phyloP scores from a whole-genome alignment of 1,140 invertebrate species.

The Nixonia krombeini region DNA sequence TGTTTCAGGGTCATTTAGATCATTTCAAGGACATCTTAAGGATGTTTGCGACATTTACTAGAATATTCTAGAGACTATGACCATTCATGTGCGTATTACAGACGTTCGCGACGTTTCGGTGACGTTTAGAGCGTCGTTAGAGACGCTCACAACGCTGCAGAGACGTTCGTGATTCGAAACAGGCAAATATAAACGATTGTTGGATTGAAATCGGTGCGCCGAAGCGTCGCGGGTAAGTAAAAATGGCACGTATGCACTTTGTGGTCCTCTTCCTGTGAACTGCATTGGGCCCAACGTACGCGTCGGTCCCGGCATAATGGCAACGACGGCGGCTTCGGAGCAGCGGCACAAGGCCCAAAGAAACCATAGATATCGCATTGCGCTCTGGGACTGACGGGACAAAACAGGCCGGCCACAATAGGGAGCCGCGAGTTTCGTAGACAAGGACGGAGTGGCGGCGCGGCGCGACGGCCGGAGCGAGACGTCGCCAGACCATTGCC shows the following conservation, averaged over 20 bases:
- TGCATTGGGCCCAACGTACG: constrained; percentile 3
- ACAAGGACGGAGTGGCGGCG: constrained; percentile 35
- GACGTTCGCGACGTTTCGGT: too few species aligned
- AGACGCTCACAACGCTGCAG: too few species aligned
- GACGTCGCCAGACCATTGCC: constrained; percentile 41
- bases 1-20: too few species aligned
- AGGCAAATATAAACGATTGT: too few species aligned
- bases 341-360: constrained; percentile 56
- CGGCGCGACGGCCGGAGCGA: constrained; percentile 33
- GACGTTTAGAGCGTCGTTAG: too few species aligned
- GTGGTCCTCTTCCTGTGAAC: constrained; percentile 18
- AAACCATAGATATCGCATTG: constrained; percentile 70
- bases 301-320: constrained; percentile 39
- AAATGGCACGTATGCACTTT: constrained; percentile 14
- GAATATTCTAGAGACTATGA: too few species aligned
- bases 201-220: too few species aligned
- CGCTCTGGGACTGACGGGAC: constrained; percentile 68
- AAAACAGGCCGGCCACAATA: constrained; percentile 67
- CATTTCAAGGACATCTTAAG: too few species aligned
- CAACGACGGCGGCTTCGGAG: constrained; percentile 53
- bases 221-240: too few species aligned
- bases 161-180: too few species aligned
- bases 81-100: too few species aligned
- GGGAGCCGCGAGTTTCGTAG: constrained; percentile 53
- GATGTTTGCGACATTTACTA: too few species aligned